Conservation (phyloP, 2,113 vertebrate genomes). For the Otis tarda region DNA sequence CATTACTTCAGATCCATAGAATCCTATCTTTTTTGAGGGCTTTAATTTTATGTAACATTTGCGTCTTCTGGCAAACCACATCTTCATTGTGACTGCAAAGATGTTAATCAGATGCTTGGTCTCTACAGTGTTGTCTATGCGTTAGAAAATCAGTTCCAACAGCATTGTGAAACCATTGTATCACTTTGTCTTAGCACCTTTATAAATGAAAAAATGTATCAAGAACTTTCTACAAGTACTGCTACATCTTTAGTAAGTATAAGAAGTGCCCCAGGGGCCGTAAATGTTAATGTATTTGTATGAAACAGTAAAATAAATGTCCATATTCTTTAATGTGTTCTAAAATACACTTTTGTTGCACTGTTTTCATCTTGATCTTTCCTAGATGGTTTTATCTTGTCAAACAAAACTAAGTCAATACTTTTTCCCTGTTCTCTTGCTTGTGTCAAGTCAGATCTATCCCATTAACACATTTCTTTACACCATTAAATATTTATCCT, state of each 20-base stretch:
- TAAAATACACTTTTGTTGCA: not conserved
- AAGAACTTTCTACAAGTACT: not conserved
- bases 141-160: not conserved
- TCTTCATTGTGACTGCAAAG: not conserved
- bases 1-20: not conserved
- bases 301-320: not conserved
- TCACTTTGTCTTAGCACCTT: not conserved
- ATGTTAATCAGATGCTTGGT: not conserved
- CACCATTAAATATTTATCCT: slow-evolving; percentile 9
- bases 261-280: not conserved
- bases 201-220: not conserved
- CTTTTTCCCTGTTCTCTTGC: not conserved
- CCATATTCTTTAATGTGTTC: not conserved
- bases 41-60: not conserved
- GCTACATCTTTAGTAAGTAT: not conserved
- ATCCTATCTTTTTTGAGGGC: not conserved
- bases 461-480: slow-evolving; percentile 6
- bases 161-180: not conserved
- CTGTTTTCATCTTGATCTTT: not conserved
- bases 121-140: not conserved
- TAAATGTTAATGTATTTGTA: not conserved
- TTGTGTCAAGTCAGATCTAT: not conserved
- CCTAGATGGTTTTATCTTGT: not conserved
- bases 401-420: slow-evolving; percentile 26
- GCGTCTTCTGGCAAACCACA: not conserved